Evolutionary conservation across 2,113 vertebrate genomes (phyloP).

Genomic region (Pygoscelis adeliae): DNA sequence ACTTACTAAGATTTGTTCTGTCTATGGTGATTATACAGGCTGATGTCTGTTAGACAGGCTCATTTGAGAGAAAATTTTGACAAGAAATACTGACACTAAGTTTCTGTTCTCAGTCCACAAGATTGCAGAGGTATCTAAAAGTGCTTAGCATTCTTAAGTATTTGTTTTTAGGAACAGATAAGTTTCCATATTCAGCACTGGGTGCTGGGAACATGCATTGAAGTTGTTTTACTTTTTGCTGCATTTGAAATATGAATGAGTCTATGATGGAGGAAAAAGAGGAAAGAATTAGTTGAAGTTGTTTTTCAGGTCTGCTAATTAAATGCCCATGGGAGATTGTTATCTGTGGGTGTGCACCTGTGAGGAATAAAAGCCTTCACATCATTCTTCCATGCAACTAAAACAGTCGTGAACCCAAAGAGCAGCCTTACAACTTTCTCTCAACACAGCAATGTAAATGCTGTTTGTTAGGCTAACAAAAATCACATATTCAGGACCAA

Average conservation of each 20-base stretch:
- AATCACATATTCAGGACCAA: background rate
- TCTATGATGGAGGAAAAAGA: background rate
- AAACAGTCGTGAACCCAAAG: background rate
- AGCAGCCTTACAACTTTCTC: background rate
- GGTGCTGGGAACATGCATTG: background rate
- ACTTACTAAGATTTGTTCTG: background rate
- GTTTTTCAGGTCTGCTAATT: background rate
- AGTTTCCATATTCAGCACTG: background rate
- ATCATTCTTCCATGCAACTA: background rate
- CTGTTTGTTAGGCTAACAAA: background rate
- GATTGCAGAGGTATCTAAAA: background rate
- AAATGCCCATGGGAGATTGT: background rate
- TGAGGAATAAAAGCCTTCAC: background rate
- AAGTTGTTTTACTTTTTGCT: background rate
- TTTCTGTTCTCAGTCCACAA: background rate
- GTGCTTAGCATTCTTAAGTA: background rate
- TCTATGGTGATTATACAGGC: background rate
- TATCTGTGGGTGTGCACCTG: background rate
- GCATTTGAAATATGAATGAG: background rate
- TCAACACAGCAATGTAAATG: background rate
- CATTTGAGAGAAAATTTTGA: background rate
- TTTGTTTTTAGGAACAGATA: background rate
- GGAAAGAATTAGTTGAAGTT: background rate
- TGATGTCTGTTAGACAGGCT: background rate
- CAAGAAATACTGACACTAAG: background rate